Base-by-base conservation (phyloP, 2,888 invertebrate genomes). In the Acanthosepion lycidas region DNA sequence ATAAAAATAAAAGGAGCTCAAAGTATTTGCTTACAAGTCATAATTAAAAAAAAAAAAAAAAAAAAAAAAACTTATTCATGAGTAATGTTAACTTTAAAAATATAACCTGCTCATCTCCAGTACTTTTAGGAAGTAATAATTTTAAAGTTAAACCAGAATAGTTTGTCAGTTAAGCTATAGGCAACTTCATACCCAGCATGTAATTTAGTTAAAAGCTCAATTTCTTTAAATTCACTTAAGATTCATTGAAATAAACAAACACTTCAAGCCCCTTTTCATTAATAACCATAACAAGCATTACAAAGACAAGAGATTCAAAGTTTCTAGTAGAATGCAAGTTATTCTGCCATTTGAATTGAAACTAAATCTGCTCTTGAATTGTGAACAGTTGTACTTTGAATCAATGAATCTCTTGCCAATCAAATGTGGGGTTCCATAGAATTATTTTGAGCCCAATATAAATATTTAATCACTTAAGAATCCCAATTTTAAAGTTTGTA, bases 231-330 rank as follows among this genome's bases (percentile, higher is more conserved):
- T 78, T n/a, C 9, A n/a, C n/a, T 18, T 33, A 33, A 2, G n/a
- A 78, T 78, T 78, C 15, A 78, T 78, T 12, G 4, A 78, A 78
- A 78, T 78, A 93, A 93, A 93, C 93, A 93, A 93, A 93, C 51
- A 93, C 93, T 93, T 93, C n/a, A 93, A 93, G 93, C 93, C 93
- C 51, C 93, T 93, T 92, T 93, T 93, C 51, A 92, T 92, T 93
- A 93, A 93, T 93, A 93, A 93, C 93, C 93, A 93, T 93, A n/a
- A 93, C 93, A 93, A 93, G 92, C 49, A 93, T 93, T 93, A 93
- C 49, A 93, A 93, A 93, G 23, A 93, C 93, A 93, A 93, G 93
- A 93, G 93, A 93, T 93, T 93, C 93, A 93, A 93, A 28, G 53
- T 93, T 93, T 53, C 93, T n/a, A 51, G 51, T 51, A n/a, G 28